Base-by-base conservation (phyloP, 1,140 invertebrate genomes). In the Drosophila littoralis region DNA sequence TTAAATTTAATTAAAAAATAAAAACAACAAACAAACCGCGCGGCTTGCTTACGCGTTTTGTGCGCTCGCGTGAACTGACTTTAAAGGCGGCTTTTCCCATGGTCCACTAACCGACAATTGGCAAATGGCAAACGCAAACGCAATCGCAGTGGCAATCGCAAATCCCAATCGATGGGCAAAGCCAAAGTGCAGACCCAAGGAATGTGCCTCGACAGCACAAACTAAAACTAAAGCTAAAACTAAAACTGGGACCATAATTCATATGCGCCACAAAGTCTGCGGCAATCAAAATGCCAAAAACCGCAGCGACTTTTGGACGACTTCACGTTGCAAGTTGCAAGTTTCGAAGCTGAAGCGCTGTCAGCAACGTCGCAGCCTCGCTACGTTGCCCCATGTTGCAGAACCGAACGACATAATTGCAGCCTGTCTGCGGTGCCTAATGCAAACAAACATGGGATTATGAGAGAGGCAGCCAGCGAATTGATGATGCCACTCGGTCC, bases 361-460 rank as follows among this genome's bases (percentile, higher is more conserved):
- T 35, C 55, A 51, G 51, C 66, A 69, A 28, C 3, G 22, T 28
- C 22, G 48, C 17, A 42, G 40, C 22, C 4, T 28, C 22, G 22
- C 22, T 28, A 28, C 35, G 42, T 36, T 40, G 59, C 33, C 33
- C 32, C 50, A 46, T 58, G 66, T 54, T 65, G 54, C 61, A 33
- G 50, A 70, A 51, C 48, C 68, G 40, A 88, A 88, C 84, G 77
- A 88, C 84, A 89, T 89, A 89, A 89, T 89, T 89, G 78, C 75
- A 75, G 80, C 67, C 70, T 89, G 84, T 90, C 84, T 89, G 80
- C 75, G 55, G 74, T 81, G 75, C 77, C 85, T 90, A 89, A 89
- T 84, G 81, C 84, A 89, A 89, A 89, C 84, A 89, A 89, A 89
- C 84, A 89, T 89, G 85, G 81, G 85, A 84, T 89, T 89, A 89